Evolutionary conservation across 92 coral and sea anemone species (phyloP).

Genomic region (Umimayanthus chanpuru): DNA sequence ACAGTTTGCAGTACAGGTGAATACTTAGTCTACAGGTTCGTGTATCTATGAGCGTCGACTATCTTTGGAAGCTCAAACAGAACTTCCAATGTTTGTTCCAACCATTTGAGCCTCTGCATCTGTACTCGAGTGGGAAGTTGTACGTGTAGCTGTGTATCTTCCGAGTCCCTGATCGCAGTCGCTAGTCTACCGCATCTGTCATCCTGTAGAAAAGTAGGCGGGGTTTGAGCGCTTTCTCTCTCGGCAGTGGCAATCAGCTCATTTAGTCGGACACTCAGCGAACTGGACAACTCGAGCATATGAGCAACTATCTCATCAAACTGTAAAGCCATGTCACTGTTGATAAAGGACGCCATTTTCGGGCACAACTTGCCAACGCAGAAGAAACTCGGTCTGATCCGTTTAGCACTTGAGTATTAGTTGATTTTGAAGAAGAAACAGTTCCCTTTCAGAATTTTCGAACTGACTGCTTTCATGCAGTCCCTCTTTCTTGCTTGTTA

Average conservation of each 20-base stretch:
- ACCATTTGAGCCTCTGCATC: conserved; percentile 25
- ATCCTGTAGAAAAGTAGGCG: neutral
- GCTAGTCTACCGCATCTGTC: neutral
- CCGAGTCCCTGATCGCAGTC: neutral
- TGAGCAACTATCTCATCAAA: conserved; percentile 22
- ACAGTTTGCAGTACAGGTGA: neutral
- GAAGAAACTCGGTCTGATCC: neutral
- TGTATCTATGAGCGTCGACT: neutral
- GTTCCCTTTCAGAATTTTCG: too few species aligned
- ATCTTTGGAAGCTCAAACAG: conserved; percentile 8
- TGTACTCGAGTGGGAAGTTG: conserved; percentile 12
- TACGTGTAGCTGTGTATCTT: neutral
- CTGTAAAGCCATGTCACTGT: neutral
- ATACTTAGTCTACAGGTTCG: neutral
- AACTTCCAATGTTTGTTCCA: conserved; percentile 27
- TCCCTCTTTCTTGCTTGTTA: too few species aligned
- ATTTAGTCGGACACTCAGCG: neutral
- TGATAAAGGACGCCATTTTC: neutral
- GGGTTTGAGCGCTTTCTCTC: neutral
- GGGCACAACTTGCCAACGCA: neutral
- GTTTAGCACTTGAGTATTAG: neutral
- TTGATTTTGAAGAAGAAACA: too few species aligned
- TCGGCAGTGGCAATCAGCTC: conserved; percentile 5
- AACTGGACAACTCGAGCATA: neutral
- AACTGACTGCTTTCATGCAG: neutral